Conservation (phyloP, 35 echinoderm and acorn worm genomes). For the Heliocidaris tuberculata region DNA sequence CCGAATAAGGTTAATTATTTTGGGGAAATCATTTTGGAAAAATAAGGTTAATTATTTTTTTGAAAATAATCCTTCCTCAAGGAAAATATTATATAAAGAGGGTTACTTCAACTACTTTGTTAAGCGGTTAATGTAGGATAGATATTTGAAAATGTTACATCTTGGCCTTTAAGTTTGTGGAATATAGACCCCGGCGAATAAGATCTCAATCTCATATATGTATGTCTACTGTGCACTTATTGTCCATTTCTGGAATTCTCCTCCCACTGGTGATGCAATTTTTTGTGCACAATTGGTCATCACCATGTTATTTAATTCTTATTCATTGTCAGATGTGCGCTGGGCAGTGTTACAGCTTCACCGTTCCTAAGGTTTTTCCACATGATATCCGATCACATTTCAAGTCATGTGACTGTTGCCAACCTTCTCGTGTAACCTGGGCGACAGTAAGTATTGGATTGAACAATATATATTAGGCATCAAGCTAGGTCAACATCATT, state of each 20-base stretch:
- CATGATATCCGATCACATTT: not conserved
- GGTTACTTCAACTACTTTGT: not conserved
- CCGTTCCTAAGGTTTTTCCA: slow-evolving; percentile 22
- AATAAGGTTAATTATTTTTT: slow-evolving; percentile 26
- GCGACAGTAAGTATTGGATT: not conserved
- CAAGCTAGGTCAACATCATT: too few species aligned
- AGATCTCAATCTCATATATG: not conserved
- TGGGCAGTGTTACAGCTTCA: slow-evolving; percentile 5
- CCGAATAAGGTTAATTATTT: slow-evolving; percentile 2
- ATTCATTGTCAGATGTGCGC: not conserved
- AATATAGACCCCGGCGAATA: not conserved
- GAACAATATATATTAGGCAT: too few species aligned
- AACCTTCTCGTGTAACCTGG: not conserved
- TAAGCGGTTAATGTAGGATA: not conserved
- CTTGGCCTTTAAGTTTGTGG: not conserved
- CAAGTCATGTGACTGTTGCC: slow-evolving; percentile 4
- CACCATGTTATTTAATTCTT: too few species aligned
- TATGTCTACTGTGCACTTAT: not conserved
- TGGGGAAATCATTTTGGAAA: too few species aligned
- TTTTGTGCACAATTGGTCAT: too few species aligned
- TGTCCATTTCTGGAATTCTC: not conserved
- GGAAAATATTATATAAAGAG: too few species aligned
- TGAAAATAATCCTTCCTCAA: not conserved
- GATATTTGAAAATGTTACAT: not conserved
- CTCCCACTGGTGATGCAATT: too few species aligned